These are phyloP conservation scores for Nesidiocoris tenuis DNA, from an alignment of 2,888 invertebrate species.

Conservation along the genomic window DNA sequence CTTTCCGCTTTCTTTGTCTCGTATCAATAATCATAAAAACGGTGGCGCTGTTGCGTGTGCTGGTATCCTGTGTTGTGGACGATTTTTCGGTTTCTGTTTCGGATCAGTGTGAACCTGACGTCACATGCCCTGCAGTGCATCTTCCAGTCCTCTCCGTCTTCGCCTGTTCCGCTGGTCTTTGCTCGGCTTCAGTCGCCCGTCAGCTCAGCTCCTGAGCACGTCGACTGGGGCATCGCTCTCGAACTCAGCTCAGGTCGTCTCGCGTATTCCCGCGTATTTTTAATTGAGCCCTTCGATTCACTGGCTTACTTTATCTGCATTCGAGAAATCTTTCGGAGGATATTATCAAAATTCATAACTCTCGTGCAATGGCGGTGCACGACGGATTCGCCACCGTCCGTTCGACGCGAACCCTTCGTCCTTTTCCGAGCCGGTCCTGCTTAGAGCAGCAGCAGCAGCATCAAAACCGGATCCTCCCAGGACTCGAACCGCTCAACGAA, in stretches of 20 bases:
- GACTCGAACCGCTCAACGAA: constrained; percentile 49
- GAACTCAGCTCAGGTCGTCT: neutral
- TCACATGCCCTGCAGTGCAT: neutral
- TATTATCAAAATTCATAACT: neutral
- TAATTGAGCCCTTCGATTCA: too few relatives aligned
- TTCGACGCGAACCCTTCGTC: constrained; percentile 55
- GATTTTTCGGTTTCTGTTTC: too few relatives aligned
- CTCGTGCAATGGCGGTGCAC: constrained; percentile 58
- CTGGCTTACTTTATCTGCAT: too few relatives aligned
- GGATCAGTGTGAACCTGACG: neutral
- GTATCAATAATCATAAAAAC: too few relatives aligned
- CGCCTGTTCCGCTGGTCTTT: neutral
- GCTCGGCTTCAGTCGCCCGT: constrained; percentile 14
- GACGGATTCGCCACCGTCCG: constrained; percentile 84
- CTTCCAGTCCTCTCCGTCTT: neutral
- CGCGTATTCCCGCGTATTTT: neutral
- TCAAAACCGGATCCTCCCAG: neutral
- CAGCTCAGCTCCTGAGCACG: neutral
- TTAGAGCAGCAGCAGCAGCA: constrained; percentile 23
- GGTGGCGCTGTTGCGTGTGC: too few relatives aligned
- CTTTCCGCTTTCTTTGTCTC: too few relatives aligned
- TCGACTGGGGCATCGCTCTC: constrained; percentile 7
- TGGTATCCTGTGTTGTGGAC: too few relatives aligned
- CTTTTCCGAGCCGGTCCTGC: constrained; percentile 60
- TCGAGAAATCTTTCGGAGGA: too few relatives aligned